Evolutionary conservation across 2,797 vertebrate genomes (phyloP).

Genomic region (Dallia pectoralis): DNA sequence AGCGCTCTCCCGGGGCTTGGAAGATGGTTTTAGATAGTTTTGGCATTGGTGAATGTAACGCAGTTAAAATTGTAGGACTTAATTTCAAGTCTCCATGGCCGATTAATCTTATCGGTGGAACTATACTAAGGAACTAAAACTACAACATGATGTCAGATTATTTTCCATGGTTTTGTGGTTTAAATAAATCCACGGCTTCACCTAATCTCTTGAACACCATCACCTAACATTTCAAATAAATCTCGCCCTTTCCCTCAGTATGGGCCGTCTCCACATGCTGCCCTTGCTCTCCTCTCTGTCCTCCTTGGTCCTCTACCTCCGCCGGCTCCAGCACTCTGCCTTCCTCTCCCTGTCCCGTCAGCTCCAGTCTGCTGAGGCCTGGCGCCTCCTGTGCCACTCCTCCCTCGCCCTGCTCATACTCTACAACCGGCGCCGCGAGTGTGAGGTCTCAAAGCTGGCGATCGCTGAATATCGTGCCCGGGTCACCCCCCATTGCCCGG

Average conservation of each 20-base stretch:
- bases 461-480: constrained; percentile 72
- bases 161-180: neutral
- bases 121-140: too few species aligned
- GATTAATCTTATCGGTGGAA: too few species aligned
- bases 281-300: constrained; percentile 78
- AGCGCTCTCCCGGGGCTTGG: neutral
- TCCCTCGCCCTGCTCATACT: constrained; percentile 79
- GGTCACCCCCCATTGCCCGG: constrained; percentile 67
- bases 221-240: neutral
- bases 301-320: constrained; percentile 76
- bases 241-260: constrained; percentile 44
- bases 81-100: neutral
- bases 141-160: too few species aligned
- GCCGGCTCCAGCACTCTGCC: constrained; percentile 77
- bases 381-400: constrained; percentile 81
- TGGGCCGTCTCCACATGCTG: constrained; percentile 75
- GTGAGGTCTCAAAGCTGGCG: constrained; percentile 79
- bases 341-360: constrained; percentile 76
- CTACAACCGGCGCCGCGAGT: constrained; percentile 79
- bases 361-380: constrained; percentile 77
- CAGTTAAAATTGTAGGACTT: neutral
- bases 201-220: too few species aligned
- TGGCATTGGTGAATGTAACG: neutral
- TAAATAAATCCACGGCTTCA: neutral
- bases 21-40: too few species aligned